Base-by-base conservation (phyloP, 35 echinoderm and acorn worm species). In the Apostichopus californicus region DNA sequence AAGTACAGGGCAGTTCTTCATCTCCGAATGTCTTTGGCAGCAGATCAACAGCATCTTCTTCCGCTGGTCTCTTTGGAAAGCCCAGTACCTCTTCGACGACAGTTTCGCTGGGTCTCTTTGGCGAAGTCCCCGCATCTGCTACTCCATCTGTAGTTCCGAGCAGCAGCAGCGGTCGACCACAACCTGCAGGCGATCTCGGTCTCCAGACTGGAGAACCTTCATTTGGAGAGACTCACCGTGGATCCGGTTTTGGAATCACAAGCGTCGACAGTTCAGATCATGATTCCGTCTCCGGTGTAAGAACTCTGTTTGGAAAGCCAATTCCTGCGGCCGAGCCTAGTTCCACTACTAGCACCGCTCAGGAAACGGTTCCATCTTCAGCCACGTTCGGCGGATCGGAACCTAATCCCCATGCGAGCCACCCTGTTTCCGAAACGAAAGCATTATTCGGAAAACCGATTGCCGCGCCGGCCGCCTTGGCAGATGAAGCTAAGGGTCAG, bases 51-150 rank as follows among this genome's bases (percentile, higher is more conserved):
- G 6, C 81, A 8, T 57, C 81, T n/a, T 63, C 81, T 18, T 58
- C 80, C 21, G 55, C 81, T 21, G 28, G 23, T 81, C 81, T 85
- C 55, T 85, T 85, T 59, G 81, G 81, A 21, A 85, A 85, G 12
- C 81, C 81, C 1, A 85, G 17, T 22, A 21, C 55, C 4, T 85
- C 81, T 58, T 21, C 81, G 58, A 22, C 81, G 9, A 25, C 2
- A 0, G 18, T 55, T 52, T 85, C 81, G n/a, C 0, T 20, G 8
- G 55, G 81, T 59, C 81, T 85, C 58, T 85, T 85, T 15, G 81
- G 55, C 57, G 63, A 85, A 58, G n/a, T 0, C 0, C 54, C 55
- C 1, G 17, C 54, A 8, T 23, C 52, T 1, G 23, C 10, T 85
- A 11, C 23, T 21, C 10, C n/a, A 7, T 63, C 81, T 18, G 14